A percentile compares a stretch with the other conserved stretches of the same genome.
These are phyloP conservation scores for Sebastes matsubarae DNA, from an alignment of 2,797 vertebrate species.

Conservation along the genomic window DNA sequence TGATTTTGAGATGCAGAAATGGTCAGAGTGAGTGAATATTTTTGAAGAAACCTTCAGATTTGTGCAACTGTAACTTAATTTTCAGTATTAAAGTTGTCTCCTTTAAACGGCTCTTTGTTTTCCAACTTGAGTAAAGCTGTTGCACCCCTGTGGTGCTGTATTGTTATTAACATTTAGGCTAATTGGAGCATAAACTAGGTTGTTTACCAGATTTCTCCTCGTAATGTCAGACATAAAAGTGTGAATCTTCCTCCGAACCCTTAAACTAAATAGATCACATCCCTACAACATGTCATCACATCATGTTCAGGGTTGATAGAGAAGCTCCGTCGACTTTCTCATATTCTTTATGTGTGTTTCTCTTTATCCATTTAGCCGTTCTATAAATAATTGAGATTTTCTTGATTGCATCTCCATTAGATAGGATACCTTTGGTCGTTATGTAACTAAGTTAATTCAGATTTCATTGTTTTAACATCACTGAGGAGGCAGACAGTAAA, in stretches of 20 bases:
- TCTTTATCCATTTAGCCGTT: neutral
- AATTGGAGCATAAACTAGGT: slow-evolving; percentile 61
- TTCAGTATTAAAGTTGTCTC: neutral
- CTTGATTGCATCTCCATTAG: neutral
- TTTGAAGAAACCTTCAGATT: neutral
- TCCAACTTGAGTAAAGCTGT: neutral
- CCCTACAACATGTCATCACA: neutral
- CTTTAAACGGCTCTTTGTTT: slow-evolving; percentile 22
- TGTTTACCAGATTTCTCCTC: slow-evolving; percentile 37
- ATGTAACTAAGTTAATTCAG: neutral
- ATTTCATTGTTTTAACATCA: neutral
- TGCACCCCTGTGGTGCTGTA: slow-evolving; percentile 40
- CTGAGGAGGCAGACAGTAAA: neutral
- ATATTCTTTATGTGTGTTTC: neutral
- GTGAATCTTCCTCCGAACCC: neutral
- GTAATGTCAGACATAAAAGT: slow-evolving; percentile 26
- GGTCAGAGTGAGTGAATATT: neutral
- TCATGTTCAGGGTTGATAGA: neutral
- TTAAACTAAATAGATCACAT: neutral
- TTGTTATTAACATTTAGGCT: slow-evolving; percentile 46
- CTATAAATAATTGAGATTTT: neutral
- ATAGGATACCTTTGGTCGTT: neutral
- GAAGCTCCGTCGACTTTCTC: neutral
- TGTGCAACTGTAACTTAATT: neutral
- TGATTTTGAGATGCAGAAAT: neutral